These are phyloP conservation scores for Hirtodrosophila cameraria DNA, from an alignment of 2,888 invertebrate species.

Conservation along the genomic window DNA sequence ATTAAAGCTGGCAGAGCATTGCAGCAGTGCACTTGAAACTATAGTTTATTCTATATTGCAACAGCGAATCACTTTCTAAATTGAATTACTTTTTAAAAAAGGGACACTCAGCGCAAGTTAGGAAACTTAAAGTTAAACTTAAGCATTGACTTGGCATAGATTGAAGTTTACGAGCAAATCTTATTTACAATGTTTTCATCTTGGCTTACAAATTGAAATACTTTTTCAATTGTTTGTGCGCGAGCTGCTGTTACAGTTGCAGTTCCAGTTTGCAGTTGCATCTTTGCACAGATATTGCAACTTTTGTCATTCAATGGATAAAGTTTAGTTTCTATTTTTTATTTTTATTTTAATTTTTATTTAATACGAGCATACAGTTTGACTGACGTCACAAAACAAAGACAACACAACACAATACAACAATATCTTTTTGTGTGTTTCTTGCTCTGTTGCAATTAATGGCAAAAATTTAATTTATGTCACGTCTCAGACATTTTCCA, in stretches of 20 bases:
- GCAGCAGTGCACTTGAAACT: neutral
- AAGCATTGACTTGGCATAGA: slow-evolving; percentile 33
- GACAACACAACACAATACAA: too few relatives aligned
- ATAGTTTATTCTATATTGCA: slow-evolving; percentile 14
- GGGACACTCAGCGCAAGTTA: slow-evolving; percentile 5
- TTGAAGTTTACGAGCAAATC: slow-evolving; percentile 49
- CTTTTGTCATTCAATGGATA: slow-evolving; percentile 35
- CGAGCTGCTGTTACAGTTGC: too few relatives aligned
- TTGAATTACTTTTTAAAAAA: slow-evolving; percentile 42
- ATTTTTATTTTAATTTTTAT: too few relatives aligned
- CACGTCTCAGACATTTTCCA: slow-evolving; percentile 60
- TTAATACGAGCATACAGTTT: too few relatives aligned
- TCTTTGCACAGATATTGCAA: slow-evolving; percentile 22
- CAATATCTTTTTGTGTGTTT: neutral
- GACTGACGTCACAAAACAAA: slow-evolving; percentile 24
- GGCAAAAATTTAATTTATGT: slow-evolving; percentile 64
- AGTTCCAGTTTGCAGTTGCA: slow-evolving; percentile 19
- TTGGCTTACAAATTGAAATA: slow-evolving; percentile 62
- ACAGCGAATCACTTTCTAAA: slow-evolving; percentile 19
- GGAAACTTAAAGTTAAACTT: slow-evolving; percentile 33
- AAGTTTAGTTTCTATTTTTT: slow-evolving; percentile 25
- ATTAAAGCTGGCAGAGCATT: slow-evolving; percentile 12
- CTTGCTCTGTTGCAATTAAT: slow-evolving; percentile 56
- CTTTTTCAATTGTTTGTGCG: slow-evolving; percentile 52
- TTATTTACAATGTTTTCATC: slow-evolving; percentile 58